Evolutionary conservation across 2,888 invertebrate genomes (phyloP).

Genomic region (Enchytraeus crypticus): DNA sequence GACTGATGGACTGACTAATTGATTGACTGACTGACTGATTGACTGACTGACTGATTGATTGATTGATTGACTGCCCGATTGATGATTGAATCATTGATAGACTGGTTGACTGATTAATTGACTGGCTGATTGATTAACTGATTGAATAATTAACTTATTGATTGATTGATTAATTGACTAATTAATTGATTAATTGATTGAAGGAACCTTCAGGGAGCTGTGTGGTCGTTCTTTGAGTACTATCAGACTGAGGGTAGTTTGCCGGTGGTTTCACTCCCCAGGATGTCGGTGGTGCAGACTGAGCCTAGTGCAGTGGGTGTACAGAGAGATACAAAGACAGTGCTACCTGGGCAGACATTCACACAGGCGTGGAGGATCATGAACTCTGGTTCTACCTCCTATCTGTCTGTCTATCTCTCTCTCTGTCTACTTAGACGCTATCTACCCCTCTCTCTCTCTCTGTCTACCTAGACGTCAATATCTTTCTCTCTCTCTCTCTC

Average conservation of each 20-base stretch:
- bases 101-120: too few relatives aligned
- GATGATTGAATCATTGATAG: too few relatives aligned
- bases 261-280: slow-evolving; percentile 44
- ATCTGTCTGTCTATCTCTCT: not conserved
- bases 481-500: too few relatives aligned
- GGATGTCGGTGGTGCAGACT: slow-evolving; percentile 60
- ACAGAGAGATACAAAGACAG: slow-evolving; percentile 67
- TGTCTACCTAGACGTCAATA: not conserved
- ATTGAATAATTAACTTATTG: too few relatives aligned
- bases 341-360: slow-evolving; percentile 66
- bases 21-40: too few relatives aligned
- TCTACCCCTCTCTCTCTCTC: not conserved
- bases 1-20: too few relatives aligned
- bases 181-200: too few relatives aligned
- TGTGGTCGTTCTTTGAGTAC: slow-evolving; percentile 88
- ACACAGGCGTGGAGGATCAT: slow-evolving; percentile 78
- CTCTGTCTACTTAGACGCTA: not conserved
- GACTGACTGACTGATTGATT: too few relatives aligned
- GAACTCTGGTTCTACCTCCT: slow-evolving; percentile 64
- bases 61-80: too few relatives aligned
- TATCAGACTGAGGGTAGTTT: slow-evolving; percentile 58
- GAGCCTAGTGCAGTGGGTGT: slow-evolving; percentile 57
- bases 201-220: slow-evolving; percentile 93
- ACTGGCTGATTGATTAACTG: too few relatives aligned
- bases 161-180: too few relatives aligned